Conservation (phyloP, 2,888 invertebrate genomes). For the Pristionchus japonicus region DNA sequence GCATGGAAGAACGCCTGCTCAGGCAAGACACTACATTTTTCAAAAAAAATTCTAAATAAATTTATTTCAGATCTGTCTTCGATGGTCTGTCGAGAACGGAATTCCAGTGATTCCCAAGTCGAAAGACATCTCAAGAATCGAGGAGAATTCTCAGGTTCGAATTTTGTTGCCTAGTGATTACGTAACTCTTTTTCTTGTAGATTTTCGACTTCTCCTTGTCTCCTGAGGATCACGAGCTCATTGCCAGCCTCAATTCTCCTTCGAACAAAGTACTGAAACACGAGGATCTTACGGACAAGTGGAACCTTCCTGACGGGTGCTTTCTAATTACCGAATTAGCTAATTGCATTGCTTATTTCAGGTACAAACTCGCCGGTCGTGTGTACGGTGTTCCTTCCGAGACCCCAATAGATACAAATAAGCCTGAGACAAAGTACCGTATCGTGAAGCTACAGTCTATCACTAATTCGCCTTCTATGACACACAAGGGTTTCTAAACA, state of each 20-base stretch:
- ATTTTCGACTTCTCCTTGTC: conserved; percentile 73
- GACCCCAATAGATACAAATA: neutral
- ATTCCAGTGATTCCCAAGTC: conserved; percentile 77
- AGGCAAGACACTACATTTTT: conserved; percentile 58
- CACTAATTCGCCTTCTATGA: neutral
- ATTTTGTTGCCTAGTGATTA: neutral
- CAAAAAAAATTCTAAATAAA: neutral
- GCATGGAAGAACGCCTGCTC: conserved; percentile 74
- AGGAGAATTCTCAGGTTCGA: conserved; percentile 74
- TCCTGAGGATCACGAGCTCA: conserved; percentile 57
- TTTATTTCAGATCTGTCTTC: conserved; percentile 66
- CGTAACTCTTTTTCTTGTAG: conserved; percentile 54
- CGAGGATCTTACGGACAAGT: conserved; percentile 70
- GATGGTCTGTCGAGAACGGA: conserved; percentile 76
- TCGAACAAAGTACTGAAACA: conserved; percentile 71
- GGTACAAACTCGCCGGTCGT: conserved; percentile 59
- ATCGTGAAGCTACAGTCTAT: neutral
- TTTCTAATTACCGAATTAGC: neutral
- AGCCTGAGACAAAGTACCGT: neutral
- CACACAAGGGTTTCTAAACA: neutral
- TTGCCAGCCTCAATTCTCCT: conserved; percentile 63
- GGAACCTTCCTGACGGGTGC: conserved; percentile 74
- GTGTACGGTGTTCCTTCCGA: conserved; percentile 55
- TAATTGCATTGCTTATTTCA: neutral
- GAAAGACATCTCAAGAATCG: conserved; percentile 71